Evolutionary conservation across 2,888 invertebrate species (phyloP).

Genomic region (Baccha elongata): DNA sequence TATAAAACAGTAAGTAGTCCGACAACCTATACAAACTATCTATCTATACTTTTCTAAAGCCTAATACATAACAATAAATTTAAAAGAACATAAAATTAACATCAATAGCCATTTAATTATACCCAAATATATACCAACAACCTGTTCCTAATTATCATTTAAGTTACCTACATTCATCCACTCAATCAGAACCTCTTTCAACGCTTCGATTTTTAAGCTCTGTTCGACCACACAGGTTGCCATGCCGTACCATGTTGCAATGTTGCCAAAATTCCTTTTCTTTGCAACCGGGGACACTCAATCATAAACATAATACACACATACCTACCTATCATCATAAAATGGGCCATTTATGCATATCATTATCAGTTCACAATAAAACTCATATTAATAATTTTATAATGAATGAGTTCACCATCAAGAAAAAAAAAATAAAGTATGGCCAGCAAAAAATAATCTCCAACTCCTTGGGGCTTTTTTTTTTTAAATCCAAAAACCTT

Average conservation of each 20-base stretch:
- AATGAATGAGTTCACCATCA: conserved; percentile 65
- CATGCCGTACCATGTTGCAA: conserved; percentile 63
- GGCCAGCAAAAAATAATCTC: background rate
- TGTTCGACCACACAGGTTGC: conserved; percentile 64
- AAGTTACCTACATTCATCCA: too few species aligned
- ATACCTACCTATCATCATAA: conserved; percentile 58
- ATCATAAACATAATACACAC: conserved; percentile 12
- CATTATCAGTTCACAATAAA: conserved; percentile 60
- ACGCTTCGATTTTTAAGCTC: conserved; percentile 11
- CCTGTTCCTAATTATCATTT: conserved; percentile 34
- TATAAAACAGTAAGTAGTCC: background rate
- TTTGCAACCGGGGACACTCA: conserved; percentile 2
- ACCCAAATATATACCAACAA: background rate
- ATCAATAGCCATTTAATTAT: conserved; percentile 16
- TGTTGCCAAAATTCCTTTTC: conserved; percentile 47
- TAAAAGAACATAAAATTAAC: conserved; percentile 14
- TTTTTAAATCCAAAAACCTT: conserved; percentile 18
- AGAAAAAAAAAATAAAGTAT: background rate
- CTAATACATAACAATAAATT: background rate
- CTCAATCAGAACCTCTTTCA: conserved; percentile 31
- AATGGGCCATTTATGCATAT: conserved; percentile 59
- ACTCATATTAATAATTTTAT: conserved; percentile 44
- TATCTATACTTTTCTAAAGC: background rate
- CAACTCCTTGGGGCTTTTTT: conserved; percentile 4
- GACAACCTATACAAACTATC: background rate